Evolutionary conservation across 2,888 invertebrate species (phyloP).

Genomic region (Thymelicus acteon): DNA sequence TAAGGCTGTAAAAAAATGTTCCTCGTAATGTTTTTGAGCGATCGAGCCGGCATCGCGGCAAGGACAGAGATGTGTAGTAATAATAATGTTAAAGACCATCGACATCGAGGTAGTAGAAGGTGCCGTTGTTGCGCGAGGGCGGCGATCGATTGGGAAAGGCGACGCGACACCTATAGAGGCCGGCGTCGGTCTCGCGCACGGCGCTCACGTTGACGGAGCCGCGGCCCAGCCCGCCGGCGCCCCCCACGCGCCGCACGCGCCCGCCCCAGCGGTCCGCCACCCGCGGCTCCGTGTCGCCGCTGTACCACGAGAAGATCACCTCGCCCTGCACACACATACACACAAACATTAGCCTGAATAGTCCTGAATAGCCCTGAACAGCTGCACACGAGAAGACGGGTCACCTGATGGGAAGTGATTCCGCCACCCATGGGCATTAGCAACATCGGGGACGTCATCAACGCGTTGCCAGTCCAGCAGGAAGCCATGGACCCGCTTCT

Average conservation of each 20-base stretch:
- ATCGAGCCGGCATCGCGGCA: not conserved
- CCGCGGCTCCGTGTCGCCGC: slow-evolving; percentile 88
- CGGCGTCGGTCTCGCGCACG: slow-evolving; percentile 94
- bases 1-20: no score
- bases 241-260: slow-evolving; percentile 87
- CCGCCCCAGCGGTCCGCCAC: slow-evolving; percentile 92
- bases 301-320: slow-evolving; percentile 92
- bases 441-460: no score
- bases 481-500: no score
- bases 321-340: slow-evolving; percentile 85
- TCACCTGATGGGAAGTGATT: no score
- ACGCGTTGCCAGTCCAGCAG: no score
- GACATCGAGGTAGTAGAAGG: slow-evolving; percentile 94
- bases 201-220: slow-evolving; percentile 94
- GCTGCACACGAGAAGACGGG: no score
- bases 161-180: slow-evolving; percentile 96
- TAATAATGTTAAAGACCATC: slow-evolving; percentile 85
- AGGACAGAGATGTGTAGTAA: not conserved
- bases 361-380: no score
- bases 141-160: slow-evolving; percentile 95
- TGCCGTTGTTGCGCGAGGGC: slow-evolving; percentile 94
- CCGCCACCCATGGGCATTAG: no score
- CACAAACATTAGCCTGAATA: no score
- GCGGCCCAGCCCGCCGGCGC: slow-evolving; percentile 75
- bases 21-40: no score